Conservation (phyloP, 2,888 invertebrate genomes). For the Quadriops clusia region DNA sequence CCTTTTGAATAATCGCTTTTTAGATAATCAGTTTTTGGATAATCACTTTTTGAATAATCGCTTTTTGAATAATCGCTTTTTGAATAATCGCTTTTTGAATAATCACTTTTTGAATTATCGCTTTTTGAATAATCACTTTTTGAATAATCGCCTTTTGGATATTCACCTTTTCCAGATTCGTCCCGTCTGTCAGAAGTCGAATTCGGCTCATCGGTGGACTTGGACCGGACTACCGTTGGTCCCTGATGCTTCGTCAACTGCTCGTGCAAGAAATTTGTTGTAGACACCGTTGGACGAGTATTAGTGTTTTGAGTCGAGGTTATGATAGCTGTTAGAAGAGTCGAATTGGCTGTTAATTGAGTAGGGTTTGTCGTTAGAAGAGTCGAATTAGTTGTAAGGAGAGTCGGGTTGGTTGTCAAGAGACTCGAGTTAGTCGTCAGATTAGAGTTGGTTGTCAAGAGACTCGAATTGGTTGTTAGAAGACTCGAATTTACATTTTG, state of each 20-base stretch:
- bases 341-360: constrained; percentile 28
- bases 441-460: too few relatives aligned
- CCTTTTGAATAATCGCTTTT: too few relatives aligned
- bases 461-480: too few relatives aligned
- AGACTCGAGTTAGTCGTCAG: too few relatives aligned
- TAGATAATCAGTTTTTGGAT: too few relatives aligned
- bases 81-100: constrained; percentile 1
- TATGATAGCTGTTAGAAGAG: constrained; percentile 30
- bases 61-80: neutral
- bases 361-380: constrained; percentile 23
- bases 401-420: too few relatives aligned
- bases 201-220: constrained; percentile 27
- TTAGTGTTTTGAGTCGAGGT: constrained; percentile 20
- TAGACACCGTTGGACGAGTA: constrained; percentile 25
- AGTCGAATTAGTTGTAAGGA: too few relatives aligned
- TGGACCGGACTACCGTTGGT: constrained; percentile 34
- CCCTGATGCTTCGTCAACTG: constrained; percentile 47
- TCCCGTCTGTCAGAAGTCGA: too few relatives aligned
- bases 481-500: too few relatives aligned
- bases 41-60: constrained; percentile 5
- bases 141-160: constrained; percentile 17
- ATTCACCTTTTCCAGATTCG: constrained; percentile 21
- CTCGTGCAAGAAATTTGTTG: constrained; percentile 43
- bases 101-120: neutral
- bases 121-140: constrained; percentile 10